Percentiles rank a stretch among this genome's conserved stretches.
Evolutionary conservation across 2,888 invertebrate species (phyloP).

Genomic region (Tholera decimalis): DNA sequence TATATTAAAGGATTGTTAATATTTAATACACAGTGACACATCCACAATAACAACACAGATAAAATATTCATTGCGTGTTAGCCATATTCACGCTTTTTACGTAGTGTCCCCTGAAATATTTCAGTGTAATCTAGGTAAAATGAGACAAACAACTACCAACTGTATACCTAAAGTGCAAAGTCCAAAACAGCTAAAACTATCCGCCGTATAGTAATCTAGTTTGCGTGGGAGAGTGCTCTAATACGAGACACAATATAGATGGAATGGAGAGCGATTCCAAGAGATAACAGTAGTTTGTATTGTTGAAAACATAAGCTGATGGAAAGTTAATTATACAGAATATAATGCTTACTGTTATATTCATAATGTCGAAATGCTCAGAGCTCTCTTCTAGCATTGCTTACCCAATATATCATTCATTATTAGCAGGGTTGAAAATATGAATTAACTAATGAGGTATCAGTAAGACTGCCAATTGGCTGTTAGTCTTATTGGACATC

Average conservation of each 20-base stretch:
- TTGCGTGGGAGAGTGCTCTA: constrained; percentile 62
- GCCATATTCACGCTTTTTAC: constrained; percentile 65
- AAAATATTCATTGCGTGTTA: constrained; percentile 75
- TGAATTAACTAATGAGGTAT: constrained; percentile 49
- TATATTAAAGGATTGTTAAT: constrained; percentile 25
- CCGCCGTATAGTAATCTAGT: constrained; percentile 35
- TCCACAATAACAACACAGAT: constrained; percentile 55
- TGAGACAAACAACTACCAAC: constrained; percentile 43
- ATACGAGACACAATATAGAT: constrained; percentile 55
- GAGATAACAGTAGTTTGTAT: constrained; percentile 53
- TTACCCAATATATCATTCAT: constrained; percentile 21
- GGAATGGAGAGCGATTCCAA: constrained; percentile 51
- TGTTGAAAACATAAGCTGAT: constrained; percentile 43
- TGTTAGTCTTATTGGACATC: constrained; percentile 40
- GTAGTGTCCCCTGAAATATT: constrained; percentile 58
- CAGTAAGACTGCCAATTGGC: constrained; percentile 62
- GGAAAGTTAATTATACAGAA: constrained; percentile 53
- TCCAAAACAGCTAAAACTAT: constrained; percentile 53
- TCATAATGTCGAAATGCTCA: constrained; percentile 22
- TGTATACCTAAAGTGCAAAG: constrained; percentile 53
- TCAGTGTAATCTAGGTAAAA: constrained; percentile 42
- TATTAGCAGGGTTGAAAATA: constrained; percentile 32
- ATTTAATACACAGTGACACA: constrained; percentile 29
- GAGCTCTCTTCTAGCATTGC: constrained; percentile 30
- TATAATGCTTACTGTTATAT: constrained; percentile 29